Evolutionary conservation across 1,140 invertebrate species (phyloP).

Genomic region (Archivesica marissinica): DNA sequence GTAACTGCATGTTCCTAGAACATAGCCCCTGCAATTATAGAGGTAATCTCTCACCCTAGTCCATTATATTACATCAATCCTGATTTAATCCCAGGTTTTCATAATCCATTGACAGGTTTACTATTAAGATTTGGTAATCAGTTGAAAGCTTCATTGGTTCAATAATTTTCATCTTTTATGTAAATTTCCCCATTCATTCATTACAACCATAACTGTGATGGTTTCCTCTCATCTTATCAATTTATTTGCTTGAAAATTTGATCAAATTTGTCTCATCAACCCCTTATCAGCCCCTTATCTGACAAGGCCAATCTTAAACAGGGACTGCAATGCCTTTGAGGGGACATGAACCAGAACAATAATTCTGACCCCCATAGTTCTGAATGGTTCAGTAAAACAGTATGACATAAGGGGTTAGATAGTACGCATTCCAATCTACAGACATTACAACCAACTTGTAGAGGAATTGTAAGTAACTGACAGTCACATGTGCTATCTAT

Average conservation of each 20-base stretch:
- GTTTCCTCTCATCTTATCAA: slow-evolving; percentile 59
- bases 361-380: neutral
- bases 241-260: slow-evolving; percentile 63
- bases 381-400: slow-evolving; percentile 24
- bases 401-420: slow-evolving; percentile 18
- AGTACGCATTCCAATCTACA: too few relatives aligned
- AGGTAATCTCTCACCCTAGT: neutral
- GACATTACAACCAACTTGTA: too few relatives aligned
- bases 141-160: slow-evolving; percentile 11
- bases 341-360: slow-evolving; percentile 40
- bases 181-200: slow-evolving; percentile 15
- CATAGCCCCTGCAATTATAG: neutral
- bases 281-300: slow-evolving; percentile 17
- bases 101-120: slow-evolving; percentile 9
- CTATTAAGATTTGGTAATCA: slow-evolving; percentile 13
- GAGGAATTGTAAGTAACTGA: too few relatives aligned
- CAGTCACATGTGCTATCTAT: too few relatives aligned
- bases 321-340: neutral
- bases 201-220: neutral
- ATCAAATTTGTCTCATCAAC: slow-evolving; percentile 50
- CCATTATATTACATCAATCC: slow-evolving; percentile 25
- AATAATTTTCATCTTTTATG: slow-evolving; percentile 3
- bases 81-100: neutral
- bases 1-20: slow-evolving; percentile 26
- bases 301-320: slow-evolving; percentile 23